phyloP scores from a whole-genome alignment of 2,113 vertebrate species.

The Mesoclemmys tuberculata region DNA sequence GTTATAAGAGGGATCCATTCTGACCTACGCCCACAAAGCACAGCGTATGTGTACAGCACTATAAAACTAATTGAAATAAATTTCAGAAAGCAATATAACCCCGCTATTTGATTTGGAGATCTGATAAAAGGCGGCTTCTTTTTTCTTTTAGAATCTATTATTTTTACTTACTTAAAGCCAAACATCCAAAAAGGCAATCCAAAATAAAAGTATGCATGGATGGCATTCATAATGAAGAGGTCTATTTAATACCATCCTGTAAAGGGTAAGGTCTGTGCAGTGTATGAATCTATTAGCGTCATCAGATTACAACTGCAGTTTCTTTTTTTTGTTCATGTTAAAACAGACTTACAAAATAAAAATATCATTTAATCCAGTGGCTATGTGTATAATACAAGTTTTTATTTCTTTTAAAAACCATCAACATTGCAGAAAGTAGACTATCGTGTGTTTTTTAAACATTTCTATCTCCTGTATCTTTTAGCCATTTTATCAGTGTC shows the following conservation, averaged over 20 bases:
- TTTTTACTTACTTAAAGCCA: neutral
- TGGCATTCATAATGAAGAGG: neutral
- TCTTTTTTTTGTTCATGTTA: neutral
- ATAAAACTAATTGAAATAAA: neutral
- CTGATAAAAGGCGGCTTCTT: neutral
- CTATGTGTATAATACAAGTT: neutral
- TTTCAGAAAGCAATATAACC: neutral
- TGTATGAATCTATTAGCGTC: neutral
- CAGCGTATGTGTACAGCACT: neutral
- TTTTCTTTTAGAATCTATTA: neutral
- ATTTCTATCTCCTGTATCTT: neutral
- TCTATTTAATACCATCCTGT: neutral
- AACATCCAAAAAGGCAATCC: neutral
- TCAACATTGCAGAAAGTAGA: rapidly evolving
- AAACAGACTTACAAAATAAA: neutral
- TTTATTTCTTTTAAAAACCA: neutral
- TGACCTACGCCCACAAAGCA: neutral
- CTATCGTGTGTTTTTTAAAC: neutral
- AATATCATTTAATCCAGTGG: neutral
- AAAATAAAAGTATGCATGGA: neutral
- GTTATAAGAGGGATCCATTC: rapidly evolving
- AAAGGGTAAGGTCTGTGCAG: neutral
- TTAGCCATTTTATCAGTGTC: neutral
- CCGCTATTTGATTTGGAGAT: neutral
- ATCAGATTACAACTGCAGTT: neutral